phyloP scores from a whole-genome alignment of 2,113 vertebrate genomes.

The Xerus inauris region DNA sequence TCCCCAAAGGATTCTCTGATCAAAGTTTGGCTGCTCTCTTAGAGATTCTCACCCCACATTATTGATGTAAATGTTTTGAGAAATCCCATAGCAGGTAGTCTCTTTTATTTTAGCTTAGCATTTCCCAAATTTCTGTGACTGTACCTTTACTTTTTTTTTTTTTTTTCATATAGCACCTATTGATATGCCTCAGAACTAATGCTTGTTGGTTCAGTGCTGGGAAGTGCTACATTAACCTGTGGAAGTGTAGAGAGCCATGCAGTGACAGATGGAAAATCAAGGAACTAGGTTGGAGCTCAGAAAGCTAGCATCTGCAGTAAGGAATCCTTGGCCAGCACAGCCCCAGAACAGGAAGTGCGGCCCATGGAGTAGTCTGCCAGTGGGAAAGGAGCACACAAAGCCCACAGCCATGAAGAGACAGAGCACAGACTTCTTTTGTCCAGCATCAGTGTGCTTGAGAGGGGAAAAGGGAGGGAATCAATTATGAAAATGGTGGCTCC shows the following conservation, averaged over 20 bases:
- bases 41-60: not conserved
- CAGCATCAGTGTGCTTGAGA: not conserved
- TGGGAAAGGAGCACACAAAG: not conserved
- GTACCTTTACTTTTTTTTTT: not conserved
- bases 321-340: not conserved
- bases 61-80: not conserved
- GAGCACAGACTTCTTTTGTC: not conserved
- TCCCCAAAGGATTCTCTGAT: not conserved
- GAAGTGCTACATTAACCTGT: not conserved
- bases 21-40: not conserved
- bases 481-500: not conserved
- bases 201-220: not conserved
- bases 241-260: not conserved
- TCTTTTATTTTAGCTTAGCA: not conserved
- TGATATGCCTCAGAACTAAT: not conserved
- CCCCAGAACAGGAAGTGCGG: not conserved
- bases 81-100: not conserved
- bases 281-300: not conserved
- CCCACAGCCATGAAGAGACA: not conserved
- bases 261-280: not conserved
- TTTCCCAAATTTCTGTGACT: conserved; percentile 5
- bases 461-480: not conserved
- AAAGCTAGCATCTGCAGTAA: not conserved
- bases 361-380: not conserved
- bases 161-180: not conserved